Percentiles rank a stretch among this genome's conserved stretches.
These are phyloP conservation scores for Morpho achilles DNA, from an alignment of 2,888 invertebrate species.

Conservation along the genomic window DNA sequence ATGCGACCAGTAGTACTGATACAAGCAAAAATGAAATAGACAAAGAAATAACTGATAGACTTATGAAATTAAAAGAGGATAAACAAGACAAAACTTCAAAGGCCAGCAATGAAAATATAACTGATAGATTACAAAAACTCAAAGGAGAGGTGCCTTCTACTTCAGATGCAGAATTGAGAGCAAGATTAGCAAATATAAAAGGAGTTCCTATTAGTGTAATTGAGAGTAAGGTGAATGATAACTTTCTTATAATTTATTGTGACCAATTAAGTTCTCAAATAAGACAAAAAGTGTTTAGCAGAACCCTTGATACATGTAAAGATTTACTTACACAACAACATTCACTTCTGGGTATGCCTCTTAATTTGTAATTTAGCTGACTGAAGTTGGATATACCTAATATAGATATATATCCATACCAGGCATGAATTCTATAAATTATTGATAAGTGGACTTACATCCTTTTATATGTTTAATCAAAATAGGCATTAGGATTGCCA, in stretches of 20 bases:
- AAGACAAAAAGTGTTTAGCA: too few species aligned
- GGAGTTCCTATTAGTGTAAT: conserved; percentile 64
- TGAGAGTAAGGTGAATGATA: conserved; percentile 43
- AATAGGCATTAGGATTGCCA: too few species aligned
- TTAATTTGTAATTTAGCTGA: too few species aligned
- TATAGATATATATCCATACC: too few species aligned
- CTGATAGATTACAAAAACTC: conserved; percentile 50
- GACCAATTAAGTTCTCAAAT: too few species aligned
- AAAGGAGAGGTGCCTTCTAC: conserved; percentile 61
- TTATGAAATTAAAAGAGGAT: conserved; percentile 83
- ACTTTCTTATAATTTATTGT: neutral
- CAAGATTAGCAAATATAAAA: conserved; percentile 83
- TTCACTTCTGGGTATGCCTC: too few species aligned
- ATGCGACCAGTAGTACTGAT: conserved; percentile 15
- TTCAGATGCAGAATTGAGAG: conserved; percentile 82
- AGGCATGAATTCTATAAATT: too few species aligned
- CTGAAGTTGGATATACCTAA: too few species aligned
- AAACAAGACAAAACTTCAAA: conserved; percentile 40
- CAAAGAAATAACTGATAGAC: conserved; percentile 81
- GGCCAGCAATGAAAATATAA: conserved; percentile 47
- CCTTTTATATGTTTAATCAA: too few species aligned
- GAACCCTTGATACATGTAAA: too few species aligned
- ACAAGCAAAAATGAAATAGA: conserved; percentile 70
- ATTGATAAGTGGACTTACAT: too few species aligned
- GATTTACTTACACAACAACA: too few species aligned